Percentiles rank a stretch among this genome's conserved stretches.
phyloP scores from a whole-genome alignment of 2,797 vertebrate genomes.

The Chelonia mydas region DNA sequence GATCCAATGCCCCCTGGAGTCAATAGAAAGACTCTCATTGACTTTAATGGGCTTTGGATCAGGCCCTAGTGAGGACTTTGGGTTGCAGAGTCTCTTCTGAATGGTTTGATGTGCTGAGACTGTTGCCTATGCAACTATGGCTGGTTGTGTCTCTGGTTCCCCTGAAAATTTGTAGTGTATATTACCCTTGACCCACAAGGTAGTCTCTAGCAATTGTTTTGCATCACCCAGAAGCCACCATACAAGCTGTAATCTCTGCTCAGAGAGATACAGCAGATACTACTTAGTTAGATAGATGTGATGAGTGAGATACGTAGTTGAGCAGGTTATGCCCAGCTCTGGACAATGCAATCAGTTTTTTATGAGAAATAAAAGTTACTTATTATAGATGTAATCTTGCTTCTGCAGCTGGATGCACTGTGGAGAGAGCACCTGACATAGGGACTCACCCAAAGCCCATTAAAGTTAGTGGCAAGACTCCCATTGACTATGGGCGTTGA shows the following conservation, averaged over 20 bases:
- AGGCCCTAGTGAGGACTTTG: background rate
- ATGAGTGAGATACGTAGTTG: background rate
- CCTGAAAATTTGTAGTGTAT: background rate
- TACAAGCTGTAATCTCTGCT: background rate
- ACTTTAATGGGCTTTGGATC: background rate
- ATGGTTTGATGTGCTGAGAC: background rate
- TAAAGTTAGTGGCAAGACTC: constrained; percentile 8
- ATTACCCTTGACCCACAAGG: background rate
- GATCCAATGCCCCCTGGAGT: background rate
- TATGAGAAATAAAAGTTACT: background rate
- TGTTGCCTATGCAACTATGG: background rate
- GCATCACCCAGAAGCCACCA: background rate
- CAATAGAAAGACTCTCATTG: background rate
- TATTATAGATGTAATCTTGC: background rate
- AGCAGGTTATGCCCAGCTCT: background rate
- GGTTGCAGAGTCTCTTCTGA: background rate
- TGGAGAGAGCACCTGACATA: background rate
- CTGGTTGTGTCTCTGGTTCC: background rate
- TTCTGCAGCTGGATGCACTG: background rate
- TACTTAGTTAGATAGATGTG: background rate
- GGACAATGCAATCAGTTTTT: constrained; percentile 16
- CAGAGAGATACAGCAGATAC: background rate
- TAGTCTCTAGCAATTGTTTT: background rate
- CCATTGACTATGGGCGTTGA: background rate
- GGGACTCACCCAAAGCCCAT: constrained; percentile 1